Evolutionary conservation across 2,888 invertebrate species (phyloP).

Genomic region (Cheilosia urbana): DNA sequence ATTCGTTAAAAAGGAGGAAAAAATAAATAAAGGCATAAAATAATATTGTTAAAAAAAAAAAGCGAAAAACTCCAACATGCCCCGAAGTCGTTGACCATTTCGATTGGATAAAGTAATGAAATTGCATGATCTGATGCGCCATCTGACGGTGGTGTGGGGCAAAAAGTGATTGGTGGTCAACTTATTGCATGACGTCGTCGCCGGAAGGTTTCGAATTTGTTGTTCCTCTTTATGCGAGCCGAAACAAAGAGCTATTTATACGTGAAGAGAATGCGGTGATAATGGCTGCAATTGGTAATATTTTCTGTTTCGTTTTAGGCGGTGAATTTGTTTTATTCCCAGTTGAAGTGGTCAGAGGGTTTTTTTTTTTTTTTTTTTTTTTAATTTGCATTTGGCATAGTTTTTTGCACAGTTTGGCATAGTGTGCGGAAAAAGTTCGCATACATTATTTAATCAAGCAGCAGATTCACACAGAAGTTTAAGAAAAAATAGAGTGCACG

Average conservation of each 20-base stretch:
- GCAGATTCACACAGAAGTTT: too few species aligned
- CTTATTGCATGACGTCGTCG: constrained; percentile 29
- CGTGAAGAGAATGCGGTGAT: constrained; percentile 54
- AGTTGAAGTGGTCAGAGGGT: background rate
- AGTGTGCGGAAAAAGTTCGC: constrained; percentile 8
- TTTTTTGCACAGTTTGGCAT: constrained; percentile 36
- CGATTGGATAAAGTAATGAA: constrained; percentile 64
- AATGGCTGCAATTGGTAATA: constrained; percentile 62
- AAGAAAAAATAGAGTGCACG: too few species aligned
- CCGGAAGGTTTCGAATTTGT: constrained; percentile 19
- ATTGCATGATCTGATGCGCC: constrained; percentile 67
- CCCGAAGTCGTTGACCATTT: constrained; percentile 70
- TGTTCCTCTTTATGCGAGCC: background rate
- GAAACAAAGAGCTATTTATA: constrained; percentile 22
- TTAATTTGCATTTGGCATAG: constrained; percentile 62
- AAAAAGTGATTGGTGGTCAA: constrained; percentile 57
- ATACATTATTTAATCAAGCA: constrained; percentile 51
- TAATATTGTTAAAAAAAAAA: background rate
- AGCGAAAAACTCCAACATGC: constrained; percentile 31
- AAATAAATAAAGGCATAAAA: constrained; percentile 26
- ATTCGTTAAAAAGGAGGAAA: constrained; percentile 12
- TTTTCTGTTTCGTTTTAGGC: constrained; percentile 16
- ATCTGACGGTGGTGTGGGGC: constrained; percentile 51
- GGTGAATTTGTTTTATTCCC: constrained; percentile 42
- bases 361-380: background rate